These are phyloP conservation scores for Drosophila kokeensis DNA, from an alignment of 2,888 invertebrate genomes.

Conservation along the genomic window DNA sequence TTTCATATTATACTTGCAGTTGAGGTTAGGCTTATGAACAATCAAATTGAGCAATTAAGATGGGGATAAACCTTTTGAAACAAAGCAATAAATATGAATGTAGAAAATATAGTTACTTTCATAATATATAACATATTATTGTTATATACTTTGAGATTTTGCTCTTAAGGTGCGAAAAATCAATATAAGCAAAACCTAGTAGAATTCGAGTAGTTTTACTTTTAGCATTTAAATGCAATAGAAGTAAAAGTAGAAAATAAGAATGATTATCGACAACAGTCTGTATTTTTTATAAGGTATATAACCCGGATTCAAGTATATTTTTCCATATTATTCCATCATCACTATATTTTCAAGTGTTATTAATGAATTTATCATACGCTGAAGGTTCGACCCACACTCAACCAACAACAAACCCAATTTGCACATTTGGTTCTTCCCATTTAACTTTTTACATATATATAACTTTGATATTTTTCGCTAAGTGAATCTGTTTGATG, in stretches of 20 bases:
- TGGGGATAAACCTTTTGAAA: not conserved
- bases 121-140: not conserved
- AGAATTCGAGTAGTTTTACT: not conserved
- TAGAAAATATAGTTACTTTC: not conserved
- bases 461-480: slow-evolving; percentile 19
- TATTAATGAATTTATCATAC: slow-evolving; percentile 13
- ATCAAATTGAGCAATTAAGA: not conserved
- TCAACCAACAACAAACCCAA: not conserved
- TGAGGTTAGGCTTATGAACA: not conserved
- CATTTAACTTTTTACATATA: slow-evolving; percentile 19
- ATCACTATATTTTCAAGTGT: slow-evolving; percentile 1
- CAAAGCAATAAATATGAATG: not conserved
- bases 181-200: not conserved
- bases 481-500: slow-evolving; percentile 8
- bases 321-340: not conserved
- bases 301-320: not conserved
- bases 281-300: not conserved
- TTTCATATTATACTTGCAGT: not conserved
- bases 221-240: not conserved
- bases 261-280: not conserved
- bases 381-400: slow-evolving; percentile 14
- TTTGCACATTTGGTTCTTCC: slow-evolving; percentile 6
- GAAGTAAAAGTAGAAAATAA: not conserved
- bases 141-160: not conserved
- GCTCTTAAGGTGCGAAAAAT: not conserved